phyloP scores from a whole-genome alignment of 2,113 vertebrate genomes.

The Rhea americana region DNA sequence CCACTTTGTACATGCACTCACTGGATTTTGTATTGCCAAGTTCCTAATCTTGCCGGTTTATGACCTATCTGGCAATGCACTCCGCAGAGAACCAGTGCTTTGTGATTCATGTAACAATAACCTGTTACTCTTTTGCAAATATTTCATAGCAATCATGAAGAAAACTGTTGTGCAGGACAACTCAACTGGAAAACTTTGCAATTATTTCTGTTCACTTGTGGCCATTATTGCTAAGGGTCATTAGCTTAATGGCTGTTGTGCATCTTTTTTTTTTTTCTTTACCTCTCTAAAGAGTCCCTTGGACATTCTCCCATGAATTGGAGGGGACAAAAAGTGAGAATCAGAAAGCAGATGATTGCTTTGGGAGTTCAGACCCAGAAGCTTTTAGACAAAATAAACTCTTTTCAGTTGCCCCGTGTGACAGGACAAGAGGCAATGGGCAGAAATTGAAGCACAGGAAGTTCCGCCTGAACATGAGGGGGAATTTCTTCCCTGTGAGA shows the following conservation, averaged over 20 bases:
- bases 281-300: not conserved
- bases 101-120: not conserved
- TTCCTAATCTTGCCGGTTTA: not conserved
- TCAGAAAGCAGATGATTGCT: not conserved
- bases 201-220: slow-evolving; percentile 40
- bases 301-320: not conserved
- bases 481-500: too few relatives aligned
- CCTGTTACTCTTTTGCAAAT: not conserved
- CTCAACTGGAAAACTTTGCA: slow-evolving; percentile 45
- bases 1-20: not conserved
- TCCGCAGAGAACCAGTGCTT: not conserved
- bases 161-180: slow-evolving; percentile 1
- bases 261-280: not conserved
- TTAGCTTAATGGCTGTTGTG: slow-evolving; percentile 36
- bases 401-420: too few relatives aligned
- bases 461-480: too few relatives aligned
- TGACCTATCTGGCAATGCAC: not conserved
- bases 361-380: slow-evolving; percentile 21
- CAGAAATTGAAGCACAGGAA: too few relatives aligned
- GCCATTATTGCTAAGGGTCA: not conserved
- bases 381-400: not conserved
- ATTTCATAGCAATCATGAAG: not conserved
- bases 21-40: not conserved
- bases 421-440: too few relatives aligned
- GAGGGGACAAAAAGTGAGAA: not conserved